These are phyloP conservation scores for Nephila pilipes DNA, from an alignment of 1,140 invertebrate genomes.

Conservation along the genomic window DNA sequence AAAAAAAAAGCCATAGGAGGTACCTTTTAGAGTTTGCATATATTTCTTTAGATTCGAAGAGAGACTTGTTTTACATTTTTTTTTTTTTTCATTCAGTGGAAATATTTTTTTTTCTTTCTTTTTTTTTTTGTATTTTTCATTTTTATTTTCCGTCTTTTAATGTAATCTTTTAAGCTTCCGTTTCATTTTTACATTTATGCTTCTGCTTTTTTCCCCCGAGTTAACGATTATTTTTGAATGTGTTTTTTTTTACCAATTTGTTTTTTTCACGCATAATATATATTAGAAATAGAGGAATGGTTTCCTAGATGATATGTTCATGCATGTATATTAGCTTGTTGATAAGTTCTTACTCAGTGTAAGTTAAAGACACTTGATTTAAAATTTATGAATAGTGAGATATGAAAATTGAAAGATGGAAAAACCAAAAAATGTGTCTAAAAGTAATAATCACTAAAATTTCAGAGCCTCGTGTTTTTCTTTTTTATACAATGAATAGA, in stretches of 20 bases:
- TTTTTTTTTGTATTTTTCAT: background rate
- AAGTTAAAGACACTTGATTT: background rate
- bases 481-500: too few relatives aligned
- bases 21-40: conserved; percentile 27
- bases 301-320: background rate
- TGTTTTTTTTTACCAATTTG: background rate
- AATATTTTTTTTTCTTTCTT: background rate
- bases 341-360: background rate
- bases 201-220: background rate
- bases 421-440: background rate
- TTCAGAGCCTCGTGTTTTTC: too few relatives aligned
- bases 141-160: background rate
- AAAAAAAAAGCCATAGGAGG: too few relatives aligned
- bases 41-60: background rate
- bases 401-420: background rate
- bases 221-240: background rate
- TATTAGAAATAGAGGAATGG: background rate
- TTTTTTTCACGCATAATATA: background rate
- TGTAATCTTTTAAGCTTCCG: conserved; percentile 2
- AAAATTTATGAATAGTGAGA: background rate
- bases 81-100: background rate
- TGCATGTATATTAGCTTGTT: background rate
- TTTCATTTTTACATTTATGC: background rate
- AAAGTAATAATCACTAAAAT: too few relatives aligned
- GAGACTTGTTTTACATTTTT: background rate